Percentiles rank a stretch among this genome's conserved stretches.
Evolutionary conservation across 2,113 vertebrate species (phyloP).

Genomic region (Sphyrna mokarran): DNA sequence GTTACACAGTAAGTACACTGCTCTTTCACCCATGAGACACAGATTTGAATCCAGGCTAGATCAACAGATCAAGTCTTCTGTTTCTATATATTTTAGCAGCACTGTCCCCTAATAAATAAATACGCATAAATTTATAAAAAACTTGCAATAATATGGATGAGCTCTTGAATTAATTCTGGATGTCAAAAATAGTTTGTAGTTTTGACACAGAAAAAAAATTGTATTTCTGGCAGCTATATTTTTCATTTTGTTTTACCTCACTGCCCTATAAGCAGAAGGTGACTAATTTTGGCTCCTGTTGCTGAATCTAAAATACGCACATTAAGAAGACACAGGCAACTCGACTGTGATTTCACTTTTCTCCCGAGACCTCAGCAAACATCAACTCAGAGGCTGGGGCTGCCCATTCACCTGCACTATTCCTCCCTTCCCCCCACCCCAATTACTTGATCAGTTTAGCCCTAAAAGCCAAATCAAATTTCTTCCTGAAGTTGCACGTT

Average conservation of each 20-base stretch:
- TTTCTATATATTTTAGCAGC: background rate
- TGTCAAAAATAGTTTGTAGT: background rate
- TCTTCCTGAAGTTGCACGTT: too few species aligned
- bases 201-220: background rate
- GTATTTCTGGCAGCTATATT: background rate
- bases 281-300: background rate
- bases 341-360: background rate
- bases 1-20: too few species aligned
- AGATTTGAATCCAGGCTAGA: background rate
- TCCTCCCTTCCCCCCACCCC: too few species aligned
- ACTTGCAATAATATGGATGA: background rate
- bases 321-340: background rate
- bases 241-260: background rate
- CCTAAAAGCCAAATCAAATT: too few species aligned
- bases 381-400: background rate
- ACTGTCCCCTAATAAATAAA: background rate
- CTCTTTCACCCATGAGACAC: background rate
- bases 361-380: background rate
- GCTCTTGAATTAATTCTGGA: background rate
- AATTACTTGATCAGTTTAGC: too few species aligned
- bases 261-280: background rate
- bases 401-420: too few species aligned
- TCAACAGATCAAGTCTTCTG: background rate
- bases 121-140: background rate
- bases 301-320: background rate